These are phyloP conservation scores for Plagodis dolabraria DNA, from an alignment of 2,888 invertebrate species.

Conservation along the genomic window DNA sequence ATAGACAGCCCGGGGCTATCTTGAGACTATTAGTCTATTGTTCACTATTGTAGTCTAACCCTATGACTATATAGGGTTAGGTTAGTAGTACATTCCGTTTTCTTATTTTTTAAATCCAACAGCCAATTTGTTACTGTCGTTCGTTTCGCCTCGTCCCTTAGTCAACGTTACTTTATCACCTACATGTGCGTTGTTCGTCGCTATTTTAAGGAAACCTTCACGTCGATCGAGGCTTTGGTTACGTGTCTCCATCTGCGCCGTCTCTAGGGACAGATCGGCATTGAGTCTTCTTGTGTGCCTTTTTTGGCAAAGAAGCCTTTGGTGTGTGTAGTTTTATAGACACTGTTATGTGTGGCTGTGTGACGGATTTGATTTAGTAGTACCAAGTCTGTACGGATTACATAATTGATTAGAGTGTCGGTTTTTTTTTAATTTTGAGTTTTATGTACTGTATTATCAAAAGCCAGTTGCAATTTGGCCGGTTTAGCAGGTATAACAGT, in stretches of 20 bases:
- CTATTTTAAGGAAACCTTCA: conserved; percentile 35
- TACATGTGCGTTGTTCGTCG: conserved; percentile 22
- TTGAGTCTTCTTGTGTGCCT: conserved; percentile 7
- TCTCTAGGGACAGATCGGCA: conserved; percentile 20
- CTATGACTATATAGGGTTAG: too few species aligned
- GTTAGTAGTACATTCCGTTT: conserved; percentile 1
- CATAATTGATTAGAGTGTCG: too few species aligned
- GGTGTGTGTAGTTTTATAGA: too few species aligned
- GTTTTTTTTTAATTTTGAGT: too few species aligned
- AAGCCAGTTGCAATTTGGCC: too few species aligned
- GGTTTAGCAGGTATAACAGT: too few species aligned
- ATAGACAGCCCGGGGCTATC: too few species aligned
- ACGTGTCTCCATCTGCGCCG: conserved; percentile 33
- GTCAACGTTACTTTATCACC: conserved; percentile 38
- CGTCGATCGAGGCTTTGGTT: conserved; percentile 25
- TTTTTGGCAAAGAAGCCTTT: conserved; percentile 8
- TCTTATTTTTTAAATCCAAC: conserved; percentile 26
- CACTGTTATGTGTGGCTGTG: too few species aligned
- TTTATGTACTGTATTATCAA: too few species aligned
- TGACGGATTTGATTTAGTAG: too few species aligned
- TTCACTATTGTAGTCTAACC: not conserved
- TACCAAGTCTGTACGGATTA: too few species aligned
- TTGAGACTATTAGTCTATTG: too few species aligned
- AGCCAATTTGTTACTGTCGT: conserved; percentile 37
- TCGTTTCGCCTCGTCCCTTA: conserved; percentile 36